phyloP scores from a whole-genome alignment of 2,113 vertebrate species.

The Planiliza haematocheilus region DNA sequence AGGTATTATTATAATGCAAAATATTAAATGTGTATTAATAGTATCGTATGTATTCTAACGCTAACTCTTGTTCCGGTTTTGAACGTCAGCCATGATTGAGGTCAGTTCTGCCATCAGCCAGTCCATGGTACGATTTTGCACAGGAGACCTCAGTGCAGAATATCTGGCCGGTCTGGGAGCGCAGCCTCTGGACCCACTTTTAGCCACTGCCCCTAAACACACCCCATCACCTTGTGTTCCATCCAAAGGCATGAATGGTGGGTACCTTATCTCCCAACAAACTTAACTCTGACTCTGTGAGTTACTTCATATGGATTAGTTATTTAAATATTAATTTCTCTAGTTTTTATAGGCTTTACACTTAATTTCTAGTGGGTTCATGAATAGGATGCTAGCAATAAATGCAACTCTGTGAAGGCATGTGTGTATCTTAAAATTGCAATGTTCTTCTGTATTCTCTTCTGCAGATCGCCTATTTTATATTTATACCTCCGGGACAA shows the following conservation, averaged over 20 bases:
- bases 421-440: not conserved
- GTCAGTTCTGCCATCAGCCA: constrained; percentile 84
- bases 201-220: constrained; percentile 73
- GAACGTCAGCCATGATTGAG: constrained; percentile 84
- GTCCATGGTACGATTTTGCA: constrained; percentile 86
- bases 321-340: too few relatives aligned
- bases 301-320: not conserved
- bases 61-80: constrained; percentile 18
- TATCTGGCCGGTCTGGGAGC: constrained; percentile 72
- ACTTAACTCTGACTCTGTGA: constrained; percentile 6
- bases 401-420: constrained; percentile 9
- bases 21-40: not conserved
- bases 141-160: constrained; percentile 80
- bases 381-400: not conserved
- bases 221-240: constrained; percentile 68
- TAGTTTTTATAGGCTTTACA: not conserved
- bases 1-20: not conserved
- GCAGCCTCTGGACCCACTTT: constrained; percentile 84
- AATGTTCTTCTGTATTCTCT: constrained; percentile 20
- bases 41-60: not conserved
- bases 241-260: constrained; percentile 88
- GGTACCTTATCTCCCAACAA: constrained; percentile 43
- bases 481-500: constrained; percentile 93
- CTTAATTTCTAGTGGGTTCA: not conserved
- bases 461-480: constrained; percentile 90